Percentiles rank a stretch among this genome's conserved stretches.
These are phyloP conservation scores for Globodera rostochiensis DNA, from an alignment of 1,140 invertebrate genomes.

Conservation along the genomic window DNA sequence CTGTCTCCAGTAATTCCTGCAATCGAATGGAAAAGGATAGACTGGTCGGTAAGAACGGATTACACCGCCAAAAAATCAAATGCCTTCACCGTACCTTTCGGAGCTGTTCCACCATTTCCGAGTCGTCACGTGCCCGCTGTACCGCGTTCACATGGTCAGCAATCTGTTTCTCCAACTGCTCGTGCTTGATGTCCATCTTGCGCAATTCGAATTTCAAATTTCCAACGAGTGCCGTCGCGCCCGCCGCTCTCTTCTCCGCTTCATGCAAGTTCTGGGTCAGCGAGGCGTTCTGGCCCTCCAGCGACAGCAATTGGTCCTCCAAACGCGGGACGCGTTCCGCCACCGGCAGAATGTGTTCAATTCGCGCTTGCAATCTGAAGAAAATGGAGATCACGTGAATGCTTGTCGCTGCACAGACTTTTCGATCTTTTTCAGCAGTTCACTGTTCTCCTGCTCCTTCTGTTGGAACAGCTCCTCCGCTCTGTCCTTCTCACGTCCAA, in stretches of 20 bases:
- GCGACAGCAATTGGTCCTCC: neutral
- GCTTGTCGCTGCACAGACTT: neutral
- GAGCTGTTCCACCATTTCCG: neutral
- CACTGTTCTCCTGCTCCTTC: neutral
- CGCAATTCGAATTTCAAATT: neutral
- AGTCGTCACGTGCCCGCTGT: neutral
- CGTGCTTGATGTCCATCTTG: constrained; percentile 9
- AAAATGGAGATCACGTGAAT: neutral
- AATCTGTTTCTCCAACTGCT: neutral
- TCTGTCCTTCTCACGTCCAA: neutral
- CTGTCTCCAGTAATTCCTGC: neutral
- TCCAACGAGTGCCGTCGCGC: neutral
- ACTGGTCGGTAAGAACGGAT: neutral
- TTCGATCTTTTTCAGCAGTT: neutral
- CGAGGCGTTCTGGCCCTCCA: neutral
- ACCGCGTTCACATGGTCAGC: neutral
- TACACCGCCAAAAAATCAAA: neutral
- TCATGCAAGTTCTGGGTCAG: neutral
- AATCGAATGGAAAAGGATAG: neutral
- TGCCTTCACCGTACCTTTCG: neutral
- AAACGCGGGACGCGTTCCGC: neutral
- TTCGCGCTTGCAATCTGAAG: neutral
- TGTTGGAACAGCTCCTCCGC: neutral
- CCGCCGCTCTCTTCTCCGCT: neutral
- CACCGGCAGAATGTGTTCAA: neutral